Evolutionary conservation across 2,113 vertebrate genomes (phyloP).

Genomic region (Megaceryle torquata): DNA sequence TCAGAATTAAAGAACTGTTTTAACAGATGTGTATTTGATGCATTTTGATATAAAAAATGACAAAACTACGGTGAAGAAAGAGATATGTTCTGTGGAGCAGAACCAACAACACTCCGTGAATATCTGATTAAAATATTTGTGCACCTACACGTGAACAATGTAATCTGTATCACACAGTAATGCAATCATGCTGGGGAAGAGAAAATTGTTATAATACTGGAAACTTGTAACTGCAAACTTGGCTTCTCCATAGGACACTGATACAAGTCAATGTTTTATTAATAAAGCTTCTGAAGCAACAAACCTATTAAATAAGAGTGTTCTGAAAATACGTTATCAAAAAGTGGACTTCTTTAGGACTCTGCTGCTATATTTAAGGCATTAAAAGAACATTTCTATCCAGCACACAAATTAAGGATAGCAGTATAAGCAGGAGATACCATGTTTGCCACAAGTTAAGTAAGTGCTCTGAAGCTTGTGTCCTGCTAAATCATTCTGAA

Average conservation of each 20-base stretch:
- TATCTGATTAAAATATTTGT: constrained; percentile 10
- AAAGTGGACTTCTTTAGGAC: background rate
- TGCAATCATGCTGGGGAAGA: background rate
- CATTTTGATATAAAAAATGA: background rate
- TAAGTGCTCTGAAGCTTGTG: background rate
- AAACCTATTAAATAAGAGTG: background rate
- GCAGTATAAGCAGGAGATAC: constrained; percentile 34
- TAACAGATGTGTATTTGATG: constrained; percentile 9
- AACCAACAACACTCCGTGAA: background rate
- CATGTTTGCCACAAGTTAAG: constrained; percentile 31
- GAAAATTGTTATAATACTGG: background rate
- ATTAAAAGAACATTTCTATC: constrained; percentile 33
- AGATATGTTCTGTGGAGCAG: background rate
- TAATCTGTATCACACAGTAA: background rate
- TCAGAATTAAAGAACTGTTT: constrained; percentile 16
- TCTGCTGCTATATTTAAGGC: background rate
- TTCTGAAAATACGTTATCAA: constrained; percentile 11
- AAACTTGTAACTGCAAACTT: background rate
- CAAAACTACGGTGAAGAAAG: background rate
- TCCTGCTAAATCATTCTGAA: constrained; percentile 48
- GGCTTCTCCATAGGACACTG: background rate
- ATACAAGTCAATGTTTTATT: background rate
- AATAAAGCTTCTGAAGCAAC: background rate
- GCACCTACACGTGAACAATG: background rate
- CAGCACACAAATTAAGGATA: constrained; percentile 9